Evolutionary conservation across 37 sponge, comb jelly and placozoan species (phyloP).

Genomic region (Spongilla lacustris): DNA sequence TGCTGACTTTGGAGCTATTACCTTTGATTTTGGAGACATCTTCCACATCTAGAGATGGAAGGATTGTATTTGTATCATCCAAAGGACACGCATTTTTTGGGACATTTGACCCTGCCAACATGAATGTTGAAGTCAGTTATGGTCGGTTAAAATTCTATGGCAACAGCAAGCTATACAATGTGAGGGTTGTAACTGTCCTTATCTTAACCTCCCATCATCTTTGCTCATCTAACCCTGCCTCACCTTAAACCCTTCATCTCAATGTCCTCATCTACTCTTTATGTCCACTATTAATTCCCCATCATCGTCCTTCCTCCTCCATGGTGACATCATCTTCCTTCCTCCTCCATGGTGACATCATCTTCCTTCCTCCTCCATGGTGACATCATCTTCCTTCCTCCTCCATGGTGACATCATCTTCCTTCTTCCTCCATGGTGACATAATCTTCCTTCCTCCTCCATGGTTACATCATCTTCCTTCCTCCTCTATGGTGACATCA

Average conservation of each 20-base stretch:
- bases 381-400: too few species aligned
- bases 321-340: neutral
- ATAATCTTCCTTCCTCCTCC: neutral
- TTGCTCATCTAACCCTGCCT: neutral
- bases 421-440: too few species aligned
- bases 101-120: constrained; percentile 29
- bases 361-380: too few species aligned
- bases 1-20: constrained; percentile 78
- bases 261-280: too few species aligned
- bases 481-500: too few species aligned
- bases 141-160: constrained; percentile 36
- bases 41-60: constrained; percentile 43
- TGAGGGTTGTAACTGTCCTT: constrained; percentile 6
- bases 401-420: too few species aligned
- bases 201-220: too few species aligned
- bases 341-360: too few species aligned
- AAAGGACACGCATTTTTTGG: neutral
- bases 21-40: constrained; percentile 65
- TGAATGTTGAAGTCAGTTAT: constrained; percentile 47
- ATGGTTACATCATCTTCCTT: too few species aligned
- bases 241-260: neutral
- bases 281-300: too few species aligned
- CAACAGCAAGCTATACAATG: constrained; percentile 80
- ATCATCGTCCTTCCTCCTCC: neutral
- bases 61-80: constrained; percentile 79